These are phyloP conservation scores for Sandelia bainsii DNA, from an alignment of 2,797 vertebrate genomes.

Conservation along the genomic window DNA sequence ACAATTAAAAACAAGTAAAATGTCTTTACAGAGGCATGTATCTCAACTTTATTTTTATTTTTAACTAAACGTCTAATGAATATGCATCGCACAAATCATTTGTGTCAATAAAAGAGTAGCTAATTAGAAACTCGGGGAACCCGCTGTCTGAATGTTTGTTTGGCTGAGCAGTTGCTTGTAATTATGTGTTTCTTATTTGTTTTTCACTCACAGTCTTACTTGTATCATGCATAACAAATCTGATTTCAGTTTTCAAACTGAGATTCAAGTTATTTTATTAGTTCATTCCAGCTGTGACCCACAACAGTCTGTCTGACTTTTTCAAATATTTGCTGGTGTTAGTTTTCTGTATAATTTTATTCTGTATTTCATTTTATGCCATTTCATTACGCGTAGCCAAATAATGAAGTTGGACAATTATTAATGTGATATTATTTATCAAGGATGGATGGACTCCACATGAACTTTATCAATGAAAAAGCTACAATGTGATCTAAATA, in stretches of 20 bases:
- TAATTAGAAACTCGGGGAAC: background rate
- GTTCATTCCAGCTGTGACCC: background rate
- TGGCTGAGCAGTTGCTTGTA: constrained; percentile 3
- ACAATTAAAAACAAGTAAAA: background rate
- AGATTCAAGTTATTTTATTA: too few species aligned
- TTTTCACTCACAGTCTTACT: background rate
- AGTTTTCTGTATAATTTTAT: too few species aligned
- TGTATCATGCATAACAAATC: background rate
- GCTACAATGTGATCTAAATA: background rate
- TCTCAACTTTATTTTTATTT: background rate
- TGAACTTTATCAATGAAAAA: background rate
- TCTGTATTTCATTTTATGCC: too few species aligned
- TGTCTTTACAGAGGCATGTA: background rate
- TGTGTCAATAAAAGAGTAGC: background rate
- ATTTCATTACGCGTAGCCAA: background rate
- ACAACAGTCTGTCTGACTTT: background rate
- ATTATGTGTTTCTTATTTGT: background rate
- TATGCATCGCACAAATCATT: background rate
- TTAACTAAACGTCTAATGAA: background rate
- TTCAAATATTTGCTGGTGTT: background rate
- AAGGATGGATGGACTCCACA: too few species aligned
- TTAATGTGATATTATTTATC: too few species aligned
- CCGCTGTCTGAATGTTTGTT: background rate
- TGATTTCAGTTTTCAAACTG: background rate
- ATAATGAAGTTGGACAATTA: background rate